phyloP scores from a whole-genome alignment of 2,888 invertebrate genomes.

The Sphaerophoria taeniata region DNA sequence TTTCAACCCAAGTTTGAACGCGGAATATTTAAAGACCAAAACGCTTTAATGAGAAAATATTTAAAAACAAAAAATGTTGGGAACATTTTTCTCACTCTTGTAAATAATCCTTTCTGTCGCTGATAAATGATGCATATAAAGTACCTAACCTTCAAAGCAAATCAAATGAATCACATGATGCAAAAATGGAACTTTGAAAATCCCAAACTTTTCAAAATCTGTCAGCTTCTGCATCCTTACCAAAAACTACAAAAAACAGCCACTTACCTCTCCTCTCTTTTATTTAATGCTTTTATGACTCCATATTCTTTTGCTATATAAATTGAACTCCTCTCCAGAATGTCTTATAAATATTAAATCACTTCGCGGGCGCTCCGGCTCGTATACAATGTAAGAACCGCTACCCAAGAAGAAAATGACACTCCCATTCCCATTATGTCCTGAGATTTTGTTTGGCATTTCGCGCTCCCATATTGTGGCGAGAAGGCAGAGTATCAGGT shows the following conservation, averaged over 20 bases:
- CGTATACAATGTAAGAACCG: conserved; percentile 20
- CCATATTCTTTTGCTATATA: conserved; percentile 19
- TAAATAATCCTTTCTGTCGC: not conserved
- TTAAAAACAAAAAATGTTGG: not conserved
- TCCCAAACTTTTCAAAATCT: not conserved
- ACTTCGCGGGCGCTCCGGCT: not conserved
- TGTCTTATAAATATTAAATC: conserved; percentile 63
- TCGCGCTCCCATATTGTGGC: not conserved
- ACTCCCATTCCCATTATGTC: conserved; percentile 51
- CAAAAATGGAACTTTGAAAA: conserved; percentile 14
- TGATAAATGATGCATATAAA: not conserved
- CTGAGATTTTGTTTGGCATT: conserved; percentile 57
- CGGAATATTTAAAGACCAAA: not conserved
- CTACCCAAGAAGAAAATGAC: conserved; percentile 30
- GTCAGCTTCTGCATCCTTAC: conserved; percentile 5
- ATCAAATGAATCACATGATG: conserved; percentile 26
- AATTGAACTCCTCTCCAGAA: conserved; percentile 22
- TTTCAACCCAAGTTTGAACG: not conserved
- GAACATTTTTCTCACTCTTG: not conserved
- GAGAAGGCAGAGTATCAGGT: no score
- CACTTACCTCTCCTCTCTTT: conserved; percentile 40
- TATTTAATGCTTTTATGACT: conserved; percentile 64
- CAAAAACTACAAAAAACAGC: no score
- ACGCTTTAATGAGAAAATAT: no score
- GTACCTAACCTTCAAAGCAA: not conserved